These are phyloP conservation scores for Scrobipalpa atriplicella DNA, from an alignment of 2,888 invertebrate genomes.

Conservation along the genomic window DNA sequence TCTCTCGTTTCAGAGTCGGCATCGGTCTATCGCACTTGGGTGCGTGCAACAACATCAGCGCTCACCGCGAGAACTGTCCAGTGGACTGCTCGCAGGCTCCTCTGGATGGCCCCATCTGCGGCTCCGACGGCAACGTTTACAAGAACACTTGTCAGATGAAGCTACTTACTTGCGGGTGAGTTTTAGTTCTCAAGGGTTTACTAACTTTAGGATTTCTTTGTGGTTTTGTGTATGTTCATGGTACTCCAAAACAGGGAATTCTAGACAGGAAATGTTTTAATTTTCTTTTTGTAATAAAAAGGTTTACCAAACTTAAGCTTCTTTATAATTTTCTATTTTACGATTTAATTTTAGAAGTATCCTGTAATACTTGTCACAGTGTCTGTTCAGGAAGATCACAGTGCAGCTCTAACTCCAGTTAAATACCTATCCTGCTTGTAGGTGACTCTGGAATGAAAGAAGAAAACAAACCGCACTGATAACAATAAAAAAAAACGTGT, in stretches of 20 bases:
- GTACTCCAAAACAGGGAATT: too few species aligned
- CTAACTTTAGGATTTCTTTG: not conserved
- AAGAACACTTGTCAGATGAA: constrained; percentile 97
- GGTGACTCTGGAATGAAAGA: too few species aligned
- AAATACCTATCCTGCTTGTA: too few species aligned
- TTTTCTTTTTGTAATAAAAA: too few species aligned
- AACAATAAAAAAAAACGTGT: too few species aligned
- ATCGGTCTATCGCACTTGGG: constrained; percentile 94
- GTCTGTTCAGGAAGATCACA: too few species aligned
- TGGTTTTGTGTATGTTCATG: not conserved
- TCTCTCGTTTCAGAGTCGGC: constrained; percentile 84
- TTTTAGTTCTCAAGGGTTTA: constrained; percentile 35
- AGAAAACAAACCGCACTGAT: too few species aligned
- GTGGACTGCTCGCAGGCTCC: constrained; percentile 93
- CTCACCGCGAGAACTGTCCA: constrained; percentile 94
- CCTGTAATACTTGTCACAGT: too few species aligned
- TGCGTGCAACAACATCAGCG: constrained; percentile 89
- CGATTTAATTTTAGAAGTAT: too few species aligned
- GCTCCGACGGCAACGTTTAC: constrained; percentile 96
- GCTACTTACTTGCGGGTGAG: constrained; percentile 92
- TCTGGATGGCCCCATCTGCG: constrained; percentile 95
- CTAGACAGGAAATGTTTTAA: too few species aligned
- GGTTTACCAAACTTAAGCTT: not conserved
- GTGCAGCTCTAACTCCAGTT: too few species aligned
- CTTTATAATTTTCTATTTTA: too few species aligned